These are phyloP conservation scores for Cordylochernes scorpioides DNA, from an alignment of 2,888 invertebrate genomes.

Conservation along the genomic window DNA sequence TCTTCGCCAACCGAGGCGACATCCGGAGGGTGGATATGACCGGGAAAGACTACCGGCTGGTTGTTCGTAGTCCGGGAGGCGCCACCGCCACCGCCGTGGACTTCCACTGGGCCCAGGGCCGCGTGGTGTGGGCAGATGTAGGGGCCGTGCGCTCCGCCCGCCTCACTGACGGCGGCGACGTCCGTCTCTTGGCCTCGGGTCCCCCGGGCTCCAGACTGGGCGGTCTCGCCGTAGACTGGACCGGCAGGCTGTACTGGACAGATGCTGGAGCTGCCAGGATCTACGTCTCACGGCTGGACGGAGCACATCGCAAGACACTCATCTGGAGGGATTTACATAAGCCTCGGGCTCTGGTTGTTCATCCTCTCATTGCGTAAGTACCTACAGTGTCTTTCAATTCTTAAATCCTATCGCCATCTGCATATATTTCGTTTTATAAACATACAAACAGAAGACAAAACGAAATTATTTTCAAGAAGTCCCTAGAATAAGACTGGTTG, in stretches of 20 bases:
- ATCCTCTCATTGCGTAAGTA: conserved; percentile 35
- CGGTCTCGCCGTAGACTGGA: conserved; percentile 19
- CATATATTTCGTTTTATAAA: too few species aligned
- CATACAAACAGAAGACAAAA: too few species aligned
- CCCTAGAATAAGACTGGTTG: too few species aligned
- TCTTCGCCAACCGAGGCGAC: conserved; percentile 24
- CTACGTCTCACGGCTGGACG: conserved; percentile 37
- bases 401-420: too few species aligned
- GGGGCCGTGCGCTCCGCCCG: conserved; percentile 39
- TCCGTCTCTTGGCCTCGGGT: conserved; percentile 13
- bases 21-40: conserved; percentile 19
- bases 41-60: conserved; percentile 34
- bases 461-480: too few species aligned
- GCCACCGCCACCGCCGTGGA: conserved; percentile 75
- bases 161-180: conserved; percentile 10
- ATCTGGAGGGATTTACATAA: conserved; percentile 30
- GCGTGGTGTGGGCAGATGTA: conserved; percentile 69
- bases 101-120: conserved; percentile 47
- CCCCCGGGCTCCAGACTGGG: too few species aligned
- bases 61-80: conserved; percentile 36
- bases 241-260: conserved; percentile 17
- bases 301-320: conserved; percentile 15
- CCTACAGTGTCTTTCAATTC: too few species aligned
- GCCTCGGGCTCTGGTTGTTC: conserved; percentile 53
- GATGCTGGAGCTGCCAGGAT: conserved; percentile 31